Evolutionary conservation across 1,140 invertebrate species (phyloP).

Genomic region (Drosophila kurseongensis): DNA sequence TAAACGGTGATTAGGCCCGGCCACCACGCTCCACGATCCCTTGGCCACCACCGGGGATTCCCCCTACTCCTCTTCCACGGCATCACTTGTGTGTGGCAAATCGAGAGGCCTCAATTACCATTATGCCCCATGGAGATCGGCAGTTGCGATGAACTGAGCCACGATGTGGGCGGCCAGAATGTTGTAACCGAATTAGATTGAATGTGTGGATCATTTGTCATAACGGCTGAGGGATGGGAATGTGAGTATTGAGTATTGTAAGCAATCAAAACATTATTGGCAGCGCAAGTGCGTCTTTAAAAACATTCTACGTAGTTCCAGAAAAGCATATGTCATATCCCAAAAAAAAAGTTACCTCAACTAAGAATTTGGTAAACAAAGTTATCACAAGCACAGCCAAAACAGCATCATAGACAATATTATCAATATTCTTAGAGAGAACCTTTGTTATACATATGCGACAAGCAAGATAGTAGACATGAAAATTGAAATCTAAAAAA

Average conservation of each 20-base stretch:
- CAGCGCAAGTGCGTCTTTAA: too few species aligned
- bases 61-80: background rate
- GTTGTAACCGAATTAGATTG: conserved; percentile 35
- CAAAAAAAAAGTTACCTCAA: conserved; percentile 14
- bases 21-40: conserved; percentile 27
- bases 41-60: conserved; percentile 25
- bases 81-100: conserved; percentile 35
- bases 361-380: conserved; percentile 18
- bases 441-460: conserved; percentile 3
- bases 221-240: background rate
- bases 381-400: conserved; percentile 15
- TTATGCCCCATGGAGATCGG: conserved; percentile 46
- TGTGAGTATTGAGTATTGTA: background rate
- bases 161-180: conserved; percentile 56
- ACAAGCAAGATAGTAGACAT: conserved; percentile 60
- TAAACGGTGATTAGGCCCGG: conserved; percentile 75
- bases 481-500: conserved; percentile 19
- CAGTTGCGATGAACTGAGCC: conserved; percentile 49
- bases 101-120: conserved; percentile 53
- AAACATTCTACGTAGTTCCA: conserved; percentile 7
- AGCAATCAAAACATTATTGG: too few species aligned
- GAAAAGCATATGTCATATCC: conserved; percentile 7
- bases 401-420: conserved; percentile 16
- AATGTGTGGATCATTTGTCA: conserved; percentile 33
- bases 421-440: conserved; percentile 37